These are phyloP conservation scores for Nymphalis urticae DNA, from an alignment of 2,888 invertebrate genomes.

Conservation along the genomic window DNA sequence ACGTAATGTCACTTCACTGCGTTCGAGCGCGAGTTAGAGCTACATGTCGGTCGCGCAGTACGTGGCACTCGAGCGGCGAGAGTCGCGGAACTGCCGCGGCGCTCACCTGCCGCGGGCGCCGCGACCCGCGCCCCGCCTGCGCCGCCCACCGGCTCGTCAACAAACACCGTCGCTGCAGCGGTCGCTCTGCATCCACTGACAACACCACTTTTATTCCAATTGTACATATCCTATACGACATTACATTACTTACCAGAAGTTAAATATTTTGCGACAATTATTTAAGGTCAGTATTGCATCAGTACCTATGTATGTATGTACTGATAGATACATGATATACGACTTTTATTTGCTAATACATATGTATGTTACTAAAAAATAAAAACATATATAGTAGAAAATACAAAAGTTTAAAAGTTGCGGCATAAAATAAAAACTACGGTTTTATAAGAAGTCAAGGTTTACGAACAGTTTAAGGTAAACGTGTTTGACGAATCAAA, in stretches of 20 bases:
- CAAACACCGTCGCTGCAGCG: conserved; percentile 77
- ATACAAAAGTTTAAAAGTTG: no score
- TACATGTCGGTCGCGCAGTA: conserved; percentile 67
- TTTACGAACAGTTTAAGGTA: neutral
- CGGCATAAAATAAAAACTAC: neutral
- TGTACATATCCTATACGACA: conserved; percentile 49
- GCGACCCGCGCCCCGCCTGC: conserved; percentile 53
- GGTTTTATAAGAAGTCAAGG: neutral
- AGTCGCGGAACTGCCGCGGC: conserved; percentile 73
- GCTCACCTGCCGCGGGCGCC: conserved; percentile 55
- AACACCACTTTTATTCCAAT: conserved; percentile 67
- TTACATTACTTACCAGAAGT: conserved; percentile 25
- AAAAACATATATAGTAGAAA: no score
- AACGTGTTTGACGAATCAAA: neutral
- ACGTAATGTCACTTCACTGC: conserved; percentile 60
- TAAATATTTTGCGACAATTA: neutral
- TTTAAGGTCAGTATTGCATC: neutral
- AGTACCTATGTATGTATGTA: no score
- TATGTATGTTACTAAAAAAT: no score
- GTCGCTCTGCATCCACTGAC: conserved; percentile 65
- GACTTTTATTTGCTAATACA: no score
- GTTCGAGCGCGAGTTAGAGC: conserved; percentile 56
- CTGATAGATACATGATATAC: no score
- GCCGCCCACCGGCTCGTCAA: conserved; percentile 70
- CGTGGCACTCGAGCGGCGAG: conserved; percentile 67